Evolutionary conservation across 1,140 invertebrate genomes (phyloP).

Genomic region (Whitmania pigra): DNA sequence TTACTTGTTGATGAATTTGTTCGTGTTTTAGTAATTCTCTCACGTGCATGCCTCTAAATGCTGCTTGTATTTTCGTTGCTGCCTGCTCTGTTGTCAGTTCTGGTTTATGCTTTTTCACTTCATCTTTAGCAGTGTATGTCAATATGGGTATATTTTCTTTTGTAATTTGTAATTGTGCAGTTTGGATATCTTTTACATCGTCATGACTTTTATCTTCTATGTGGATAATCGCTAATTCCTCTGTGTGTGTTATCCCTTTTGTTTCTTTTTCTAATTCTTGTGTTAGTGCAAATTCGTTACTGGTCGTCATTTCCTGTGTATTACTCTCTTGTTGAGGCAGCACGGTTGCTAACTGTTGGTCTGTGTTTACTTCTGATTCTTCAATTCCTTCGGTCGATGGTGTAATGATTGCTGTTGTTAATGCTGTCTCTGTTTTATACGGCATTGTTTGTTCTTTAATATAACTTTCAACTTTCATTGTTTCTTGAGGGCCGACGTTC

Average conservation of each 20-base stretch:
- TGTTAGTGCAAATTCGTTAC: background rate
- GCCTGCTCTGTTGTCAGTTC: conserved; percentile 25
- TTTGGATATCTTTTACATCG: too few species aligned
- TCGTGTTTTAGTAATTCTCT: conserved; percentile 17
- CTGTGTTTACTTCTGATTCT: conserved; percentile 19
- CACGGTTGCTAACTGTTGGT: conserved; percentile 15
- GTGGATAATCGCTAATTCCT: too few species aligned
- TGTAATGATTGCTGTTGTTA: conserved; percentile 19
- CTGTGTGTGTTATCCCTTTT: too few species aligned
- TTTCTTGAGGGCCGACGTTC: background rate
- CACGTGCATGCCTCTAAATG: conserved; percentile 33
- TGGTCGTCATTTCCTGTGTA: conserved; percentile 20
- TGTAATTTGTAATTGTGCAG: too few species aligned
- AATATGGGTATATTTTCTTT: too few species aligned
- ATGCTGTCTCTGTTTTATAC: conserved; percentile 11
- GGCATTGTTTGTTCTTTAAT: background rate
- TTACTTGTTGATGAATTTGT: background rate
- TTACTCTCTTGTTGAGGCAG: conserved; percentile 13
- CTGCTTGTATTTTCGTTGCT: conserved; percentile 32
- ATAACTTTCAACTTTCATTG: conserved; percentile 10
- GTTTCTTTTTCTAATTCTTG: background rate
- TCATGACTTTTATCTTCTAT: too few species aligned
- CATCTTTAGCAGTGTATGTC: background rate
- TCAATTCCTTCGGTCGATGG: conserved; percentile 17
- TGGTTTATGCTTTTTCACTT: background rate